Evolutionary conservation across 2,113 vertebrate genomes (phyloP), one percentile per base, ranked within the genome.

Genomic region (Aythya baeri): DNA sequence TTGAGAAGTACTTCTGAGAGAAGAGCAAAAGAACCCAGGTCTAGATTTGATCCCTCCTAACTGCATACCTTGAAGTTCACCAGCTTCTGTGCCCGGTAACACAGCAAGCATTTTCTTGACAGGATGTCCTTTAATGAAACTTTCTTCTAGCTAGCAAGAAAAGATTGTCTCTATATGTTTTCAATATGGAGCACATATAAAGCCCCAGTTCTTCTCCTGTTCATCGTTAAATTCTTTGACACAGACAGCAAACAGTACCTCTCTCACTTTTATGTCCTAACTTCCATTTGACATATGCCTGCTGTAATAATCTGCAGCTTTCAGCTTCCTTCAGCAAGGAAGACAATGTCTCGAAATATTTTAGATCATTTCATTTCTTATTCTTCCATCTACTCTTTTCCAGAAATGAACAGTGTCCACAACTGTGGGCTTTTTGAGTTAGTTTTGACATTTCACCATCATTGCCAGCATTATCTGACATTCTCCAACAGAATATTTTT

Each of bases 201-300:
- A 87, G 54, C 10, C 54, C 23, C 59, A 44, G n/a, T 34, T 87
- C 62, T 66, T 22, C 13, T 15, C 25, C 52, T 57, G 66, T 18
- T 88, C 57, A 82, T 81, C 88, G n/a, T 72, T 86, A 75, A 70
- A 92, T 81, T 91, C 61, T 80, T 67, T 67, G 43, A 65, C 80
- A 73, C 31, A 71, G 46, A 29, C 21, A 49, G 75, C 34, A 83
- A 61, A 13, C 46, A 32, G 68, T 82, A 46, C 29, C 6, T 3
- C 26, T 88, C 59, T 73, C 31, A 5, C 10, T 52, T 74, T 25
- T 32, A 26, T 72, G 18, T 8, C 70, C 29, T 31, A 31, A 21
- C 58, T 68, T 73, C 77, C 61, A 71, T 31, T 61, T 88, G 83
- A 83, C 83, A 81, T 20, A 46, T 18, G 9, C 29, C 50, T 58